A percentile compares a stretch with the other conserved stretches of the same genome.
These are phyloP conservation scores for Cirrhinus mrigala DNA, from an alignment of 2,797 vertebrate genomes.

Conservation along the genomic window DNA sequence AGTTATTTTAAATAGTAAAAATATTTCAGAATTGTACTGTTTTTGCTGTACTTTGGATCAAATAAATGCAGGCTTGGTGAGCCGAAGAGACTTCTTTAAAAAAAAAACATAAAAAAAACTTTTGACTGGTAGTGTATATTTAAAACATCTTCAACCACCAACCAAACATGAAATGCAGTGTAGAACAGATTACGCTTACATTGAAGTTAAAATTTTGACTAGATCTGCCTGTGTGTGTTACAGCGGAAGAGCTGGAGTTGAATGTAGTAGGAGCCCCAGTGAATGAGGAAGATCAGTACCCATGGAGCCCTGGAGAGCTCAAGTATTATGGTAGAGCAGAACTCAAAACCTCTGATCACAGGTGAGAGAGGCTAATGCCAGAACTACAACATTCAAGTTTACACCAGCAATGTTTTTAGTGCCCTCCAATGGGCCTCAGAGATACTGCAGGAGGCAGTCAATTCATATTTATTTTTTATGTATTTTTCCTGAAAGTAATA, in stretches of 20 bases:
- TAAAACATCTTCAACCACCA: background rate
- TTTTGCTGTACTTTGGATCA: no score
- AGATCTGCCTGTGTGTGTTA: constrained; percentile 47
- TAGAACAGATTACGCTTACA: background rate
- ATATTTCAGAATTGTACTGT: no score
- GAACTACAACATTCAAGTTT: background rate
- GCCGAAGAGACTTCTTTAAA: no score
- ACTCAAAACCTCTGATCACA: constrained; percentile 98
- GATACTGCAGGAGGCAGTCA: background rate
- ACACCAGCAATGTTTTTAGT: background rate
- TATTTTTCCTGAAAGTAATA: background rate
- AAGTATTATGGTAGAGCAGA: constrained; percentile 95
- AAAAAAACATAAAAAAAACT: no score
- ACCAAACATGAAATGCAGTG: background rate
- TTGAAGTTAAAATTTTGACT: background rate
- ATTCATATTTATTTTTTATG: background rate
- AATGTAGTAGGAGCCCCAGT: constrained; percentile 89
- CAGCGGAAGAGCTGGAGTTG: constrained; percentile 95
- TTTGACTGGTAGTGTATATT: background rate
- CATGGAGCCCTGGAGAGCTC: constrained; percentile 90
- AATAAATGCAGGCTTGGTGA: no score
- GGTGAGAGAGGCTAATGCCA: constrained; percentile 74
- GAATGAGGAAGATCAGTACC: constrained; percentile 81
- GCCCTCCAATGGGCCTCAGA: background rate
- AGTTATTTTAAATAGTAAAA: no score